Percentiles rank a stretch among this genome's conserved stretches.
Conservation (phyloP, 1,140 invertebrate species). For the Drosophila takahashii region DNA sequence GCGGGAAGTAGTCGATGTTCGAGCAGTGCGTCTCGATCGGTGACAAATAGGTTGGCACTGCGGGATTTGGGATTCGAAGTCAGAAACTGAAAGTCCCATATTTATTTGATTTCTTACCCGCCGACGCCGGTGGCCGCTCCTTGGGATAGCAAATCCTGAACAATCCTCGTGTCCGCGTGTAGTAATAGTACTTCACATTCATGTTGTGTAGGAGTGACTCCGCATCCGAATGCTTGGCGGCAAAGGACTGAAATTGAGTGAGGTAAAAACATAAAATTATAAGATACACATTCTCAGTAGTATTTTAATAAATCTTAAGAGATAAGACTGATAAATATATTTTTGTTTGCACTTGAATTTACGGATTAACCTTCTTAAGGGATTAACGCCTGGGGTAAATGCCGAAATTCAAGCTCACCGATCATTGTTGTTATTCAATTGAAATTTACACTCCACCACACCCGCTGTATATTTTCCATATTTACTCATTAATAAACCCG, state of each 20-base stretch:
- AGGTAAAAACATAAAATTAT: background rate
- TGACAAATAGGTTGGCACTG: constrained; percentile 95
- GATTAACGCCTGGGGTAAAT: constrained; percentile 24
- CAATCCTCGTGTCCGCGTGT: constrained; percentile 93
- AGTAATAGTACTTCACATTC: constrained; percentile 93
- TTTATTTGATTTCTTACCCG: constrained; percentile 87
- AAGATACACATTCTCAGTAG: background rate
- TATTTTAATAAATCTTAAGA: background rate
- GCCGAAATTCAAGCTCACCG: constrained; percentile 2
- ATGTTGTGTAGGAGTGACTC: constrained; percentile 91
- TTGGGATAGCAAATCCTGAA: constrained; percentile 96
- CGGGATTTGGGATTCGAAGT: constrained; percentile 4
- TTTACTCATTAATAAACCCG: constrained; percentile 28
- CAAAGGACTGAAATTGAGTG: constrained; percentile 88
- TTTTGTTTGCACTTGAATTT: background rate
- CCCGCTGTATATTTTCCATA: background rate
- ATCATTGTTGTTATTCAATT: constrained; percentile 26
- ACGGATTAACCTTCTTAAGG: constrained; percentile 28
- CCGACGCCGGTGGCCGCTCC: constrained; percentile 89
- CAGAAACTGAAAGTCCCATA: background rate
- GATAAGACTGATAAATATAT: background rate
- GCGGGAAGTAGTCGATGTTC: constrained; percentile 95
- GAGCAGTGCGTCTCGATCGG: constrained; percentile 97
- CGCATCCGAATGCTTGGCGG: constrained; percentile 89
- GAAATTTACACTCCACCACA: background rate